These are phyloP conservation scores for Griposia aprilina DNA, from an alignment of 2,888 invertebrate genomes.

Conservation along the genomic window DNA sequence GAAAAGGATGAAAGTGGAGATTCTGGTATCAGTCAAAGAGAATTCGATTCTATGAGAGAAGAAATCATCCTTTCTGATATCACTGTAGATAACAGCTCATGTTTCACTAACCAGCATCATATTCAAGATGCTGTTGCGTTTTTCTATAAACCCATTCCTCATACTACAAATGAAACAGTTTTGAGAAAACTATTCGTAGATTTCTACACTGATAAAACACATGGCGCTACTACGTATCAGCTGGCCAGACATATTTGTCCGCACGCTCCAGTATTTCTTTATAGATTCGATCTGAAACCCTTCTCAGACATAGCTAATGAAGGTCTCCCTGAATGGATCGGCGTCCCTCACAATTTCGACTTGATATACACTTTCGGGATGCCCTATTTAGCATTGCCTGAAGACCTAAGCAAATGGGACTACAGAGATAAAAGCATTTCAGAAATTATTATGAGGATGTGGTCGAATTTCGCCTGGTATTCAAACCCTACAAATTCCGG, in stretches of 20 bases:
- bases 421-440: slow-evolving; percentile 94
- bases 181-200: slow-evolving; percentile 92
- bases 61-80: slow-evolving; percentile 92
- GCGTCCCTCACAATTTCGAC: slow-evolving; percentile 95
- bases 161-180: slow-evolving; percentile 91
- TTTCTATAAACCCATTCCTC: slow-evolving; percentile 93
- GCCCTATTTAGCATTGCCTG: slow-evolving; percentile 92
- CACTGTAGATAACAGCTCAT: slow-evolving; percentile 89
- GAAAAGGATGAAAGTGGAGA: slow-evolving; percentile 90
- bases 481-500: slow-evolving; percentile 93
- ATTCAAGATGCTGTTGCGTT: slow-evolving; percentile 94
- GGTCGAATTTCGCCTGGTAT: slow-evolving; percentile 94
- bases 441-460: slow-evolving; percentile 95
- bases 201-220: slow-evolving; percentile 94
- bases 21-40: slow-evolving; percentile 90
- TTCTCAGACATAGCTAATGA: slow-evolving; percentile 92
- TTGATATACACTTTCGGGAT: slow-evolving; percentile 95
- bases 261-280: slow-evolving; percentile 92
- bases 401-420: slow-evolving; percentile 93
- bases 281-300: slow-evolving; percentile 94
- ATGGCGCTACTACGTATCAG: slow-evolving; percentile 93
- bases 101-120: slow-evolving; percentile 92
- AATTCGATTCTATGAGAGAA: slow-evolving; percentile 91
- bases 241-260: slow-evolving; percentile 92
- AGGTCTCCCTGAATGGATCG: slow-evolving; percentile 94